phyloP scores from a whole-genome alignment of 2,888 invertebrate species.

The Nineta flava region DNA sequence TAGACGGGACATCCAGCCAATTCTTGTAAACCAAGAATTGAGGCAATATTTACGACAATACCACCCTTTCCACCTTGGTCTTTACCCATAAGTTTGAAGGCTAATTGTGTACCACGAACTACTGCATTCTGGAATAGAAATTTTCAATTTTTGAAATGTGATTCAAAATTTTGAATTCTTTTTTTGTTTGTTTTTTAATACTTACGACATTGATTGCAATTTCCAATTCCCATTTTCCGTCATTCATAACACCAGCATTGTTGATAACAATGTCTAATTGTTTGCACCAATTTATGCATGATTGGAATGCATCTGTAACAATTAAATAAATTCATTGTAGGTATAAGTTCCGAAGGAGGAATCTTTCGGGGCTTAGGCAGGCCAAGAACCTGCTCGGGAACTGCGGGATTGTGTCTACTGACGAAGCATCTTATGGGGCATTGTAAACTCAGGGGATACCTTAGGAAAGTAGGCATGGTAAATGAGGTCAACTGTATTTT shows the following conservation, averaged over 20 bases:
- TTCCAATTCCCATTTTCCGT: conserved; percentile 58
- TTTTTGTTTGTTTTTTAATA: no score
- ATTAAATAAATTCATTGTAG: no score
- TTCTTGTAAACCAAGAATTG: conserved; percentile 38
- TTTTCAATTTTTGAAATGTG: neutral
- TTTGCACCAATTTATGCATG: conserved; percentile 27
- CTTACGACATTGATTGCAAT: conserved; percentile 34
- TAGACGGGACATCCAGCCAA: conserved; percentile 39
- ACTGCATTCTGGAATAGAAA: conserved; percentile 29
- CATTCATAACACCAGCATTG: conserved; percentile 67
- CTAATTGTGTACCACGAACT: conserved; percentile 33
- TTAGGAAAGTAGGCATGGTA: no score
- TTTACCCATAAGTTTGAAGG: conserved; percentile 39
- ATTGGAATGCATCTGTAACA: conserved; percentile 27
- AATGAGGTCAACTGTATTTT: no score
- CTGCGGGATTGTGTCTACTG: no score
- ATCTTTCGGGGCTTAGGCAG: no score
- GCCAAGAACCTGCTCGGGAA: no score
- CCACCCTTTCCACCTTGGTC: conserved; percentile 44
- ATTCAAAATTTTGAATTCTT: neutral
- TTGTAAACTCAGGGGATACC: no score
- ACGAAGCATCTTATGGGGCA: no score
- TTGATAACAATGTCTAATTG: conserved; percentile 42
- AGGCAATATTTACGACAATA: conserved; percentile 48
- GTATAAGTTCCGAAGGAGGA: no score